These are phyloP conservation scores for Nomada fucata DNA, from an alignment of 2,888 invertebrate species.

Conservation along the genomic window DNA sequence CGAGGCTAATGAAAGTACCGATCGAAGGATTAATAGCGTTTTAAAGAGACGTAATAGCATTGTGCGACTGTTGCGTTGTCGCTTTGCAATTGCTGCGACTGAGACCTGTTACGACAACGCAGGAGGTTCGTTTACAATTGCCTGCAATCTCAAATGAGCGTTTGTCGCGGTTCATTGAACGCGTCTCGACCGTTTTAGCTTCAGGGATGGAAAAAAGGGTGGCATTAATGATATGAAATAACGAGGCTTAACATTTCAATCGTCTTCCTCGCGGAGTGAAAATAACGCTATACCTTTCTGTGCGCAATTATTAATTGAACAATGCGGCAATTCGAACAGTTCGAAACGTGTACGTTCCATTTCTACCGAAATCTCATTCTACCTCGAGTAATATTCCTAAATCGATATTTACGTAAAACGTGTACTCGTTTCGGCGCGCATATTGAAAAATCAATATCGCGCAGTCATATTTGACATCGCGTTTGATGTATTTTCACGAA, in stretches of 20 bases:
- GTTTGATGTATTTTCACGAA: no score
- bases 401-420: no score
- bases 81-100: background rate
- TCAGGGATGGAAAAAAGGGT: background rate
- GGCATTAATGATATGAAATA: slow-evolving; percentile 6
- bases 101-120: background rate
- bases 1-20: background rate
- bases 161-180: background rate
- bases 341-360: no score
- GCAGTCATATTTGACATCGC: no score
- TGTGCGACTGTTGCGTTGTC: background rate
- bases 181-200: background rate
- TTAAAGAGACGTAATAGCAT: background rate
- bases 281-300: no score
- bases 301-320: no score
- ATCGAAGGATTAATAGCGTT: background rate
- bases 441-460: no score
- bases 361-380: slow-evolving; percentile 3
- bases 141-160: slow-evolving; percentile 19
- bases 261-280: background rate
- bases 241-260: background rate
- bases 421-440: no score
- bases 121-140: slow-evolving; percentile 18
- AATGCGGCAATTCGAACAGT: background rate
- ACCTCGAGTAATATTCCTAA: background rate